phyloP scores from a whole-genome alignment of 2,113 vertebrate genomes.

The Pterocles burchelli region DNA sequence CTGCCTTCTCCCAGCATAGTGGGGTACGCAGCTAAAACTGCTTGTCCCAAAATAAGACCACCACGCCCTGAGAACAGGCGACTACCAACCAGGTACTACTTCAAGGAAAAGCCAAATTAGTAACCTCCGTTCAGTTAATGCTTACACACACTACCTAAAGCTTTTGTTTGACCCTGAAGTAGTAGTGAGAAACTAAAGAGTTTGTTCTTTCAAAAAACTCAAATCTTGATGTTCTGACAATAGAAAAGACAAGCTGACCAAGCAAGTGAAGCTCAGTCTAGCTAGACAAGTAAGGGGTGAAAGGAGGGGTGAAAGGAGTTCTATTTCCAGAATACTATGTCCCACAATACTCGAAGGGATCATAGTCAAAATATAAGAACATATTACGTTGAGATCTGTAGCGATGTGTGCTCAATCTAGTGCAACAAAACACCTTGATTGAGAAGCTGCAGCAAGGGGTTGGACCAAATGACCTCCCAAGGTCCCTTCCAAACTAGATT shows the following conservation, averaged over 20 bases:
- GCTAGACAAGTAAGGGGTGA: neutral
- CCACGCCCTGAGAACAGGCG: neutral
- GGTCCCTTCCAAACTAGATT: neutral
- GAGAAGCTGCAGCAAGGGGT: neutral
- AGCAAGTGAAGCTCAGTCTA: neutral
- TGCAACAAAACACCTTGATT: neutral
- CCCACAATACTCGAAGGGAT: neutral
- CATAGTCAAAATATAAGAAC: neutral
- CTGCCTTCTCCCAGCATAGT: neutral
- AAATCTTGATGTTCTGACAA: neutral
- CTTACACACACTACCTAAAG: neutral
- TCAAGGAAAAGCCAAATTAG: neutral
- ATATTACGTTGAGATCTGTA: accelerated
- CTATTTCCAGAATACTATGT: neutral
- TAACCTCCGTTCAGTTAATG: neutral
- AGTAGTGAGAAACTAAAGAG: neutral
- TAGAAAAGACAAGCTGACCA: neutral
- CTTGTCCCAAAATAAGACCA: neutral
- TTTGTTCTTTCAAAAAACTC: neutral
- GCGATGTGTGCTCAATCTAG: neutral
- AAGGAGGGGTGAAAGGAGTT: neutral
- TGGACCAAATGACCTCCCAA: neutral
- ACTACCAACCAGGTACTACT: neutral
- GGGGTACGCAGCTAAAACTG: neutral
- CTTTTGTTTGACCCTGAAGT: neutral